These are phyloP conservation scores for Yponomeuta plumbellus DNA, from an alignment of 2,888 invertebrate species.

Conservation along the genomic window DNA sequence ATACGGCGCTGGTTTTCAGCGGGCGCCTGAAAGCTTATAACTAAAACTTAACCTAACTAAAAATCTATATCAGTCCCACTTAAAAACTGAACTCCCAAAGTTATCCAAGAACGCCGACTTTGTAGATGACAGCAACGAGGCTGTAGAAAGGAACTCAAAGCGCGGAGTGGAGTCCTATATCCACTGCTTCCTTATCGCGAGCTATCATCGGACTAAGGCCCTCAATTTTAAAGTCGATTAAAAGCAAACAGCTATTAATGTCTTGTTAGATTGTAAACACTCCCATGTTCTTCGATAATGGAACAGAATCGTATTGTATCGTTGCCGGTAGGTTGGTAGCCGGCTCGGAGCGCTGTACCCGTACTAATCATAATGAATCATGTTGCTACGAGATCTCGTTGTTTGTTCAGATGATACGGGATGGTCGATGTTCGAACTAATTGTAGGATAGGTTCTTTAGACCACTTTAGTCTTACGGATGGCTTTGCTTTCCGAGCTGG, in stretches of 20 bases:
- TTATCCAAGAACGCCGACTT: no score
- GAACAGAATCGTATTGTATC: neutral
- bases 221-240: neutral
- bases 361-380: slow-evolving; percentile 8
- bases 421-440: neutral
- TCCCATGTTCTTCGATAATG: neutral
- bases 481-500: no score
- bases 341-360: neutral
- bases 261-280: neutral
- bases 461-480: no score
- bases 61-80: no score
- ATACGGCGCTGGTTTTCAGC: no score
- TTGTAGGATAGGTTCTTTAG: no score
- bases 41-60: no score
- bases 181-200: neutral
- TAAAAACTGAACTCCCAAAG: no score
- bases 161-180: no score
- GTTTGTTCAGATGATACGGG: neutral
- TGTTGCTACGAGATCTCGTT: neutral
- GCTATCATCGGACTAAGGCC: neutral
- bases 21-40: no score
- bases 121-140: no score
- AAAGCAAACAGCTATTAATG: neutral
- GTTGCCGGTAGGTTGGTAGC: neutral
- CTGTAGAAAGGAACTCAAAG: no score